phyloP scores from a whole-genome alignment of 1,140 invertebrate species.

The Heliothis subflexa region DNA sequence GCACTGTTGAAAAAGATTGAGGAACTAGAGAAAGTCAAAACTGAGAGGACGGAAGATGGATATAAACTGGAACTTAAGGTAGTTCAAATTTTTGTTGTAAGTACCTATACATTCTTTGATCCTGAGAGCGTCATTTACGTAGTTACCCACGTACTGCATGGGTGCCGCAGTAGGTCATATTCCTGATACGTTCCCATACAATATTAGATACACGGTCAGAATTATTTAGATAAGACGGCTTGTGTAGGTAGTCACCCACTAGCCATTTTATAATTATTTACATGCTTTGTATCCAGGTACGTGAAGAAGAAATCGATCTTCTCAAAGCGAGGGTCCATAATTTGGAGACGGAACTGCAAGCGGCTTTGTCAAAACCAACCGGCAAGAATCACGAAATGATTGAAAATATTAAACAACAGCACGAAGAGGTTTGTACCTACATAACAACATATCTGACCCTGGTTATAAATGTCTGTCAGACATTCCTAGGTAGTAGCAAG shows the following conservation, averaged over 20 bases:
- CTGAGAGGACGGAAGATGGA: conserved; percentile 72
- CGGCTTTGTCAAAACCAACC: conserved; percentile 80
- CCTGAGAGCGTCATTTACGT: no score
- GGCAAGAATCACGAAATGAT: conserved; percentile 84
- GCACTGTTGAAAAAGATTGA: conserved; percentile 79
- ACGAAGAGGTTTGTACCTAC: conserved; percentile 75
- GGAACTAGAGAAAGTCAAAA: conserved; percentile 76
- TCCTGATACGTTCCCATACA: no score
- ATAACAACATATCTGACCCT: not conserved
- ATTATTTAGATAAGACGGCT: no score
- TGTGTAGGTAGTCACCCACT: no score
- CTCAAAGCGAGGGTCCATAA: conserved; percentile 80
- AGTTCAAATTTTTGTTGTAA: conserved; percentile 53
- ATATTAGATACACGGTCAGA: no score
- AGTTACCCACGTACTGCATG: no score
- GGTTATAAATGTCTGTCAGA: not conserved
- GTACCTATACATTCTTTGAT: no score
- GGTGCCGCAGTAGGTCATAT: no score
- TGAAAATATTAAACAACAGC: conserved; percentile 83
- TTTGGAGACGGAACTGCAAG: conserved; percentile 81
- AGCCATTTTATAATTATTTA: no score
- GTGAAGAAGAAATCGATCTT: conserved; percentile 83
- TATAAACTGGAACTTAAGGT: conserved; percentile 79
- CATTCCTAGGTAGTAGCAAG: not conserved
- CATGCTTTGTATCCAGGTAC: conserved; percentile 62